Evolutionary conservation across 1,140 invertebrate genomes (phyloP), one percentile per base, ranked within the genome.

Genomic region (Parapsyche elsis): DNA sequence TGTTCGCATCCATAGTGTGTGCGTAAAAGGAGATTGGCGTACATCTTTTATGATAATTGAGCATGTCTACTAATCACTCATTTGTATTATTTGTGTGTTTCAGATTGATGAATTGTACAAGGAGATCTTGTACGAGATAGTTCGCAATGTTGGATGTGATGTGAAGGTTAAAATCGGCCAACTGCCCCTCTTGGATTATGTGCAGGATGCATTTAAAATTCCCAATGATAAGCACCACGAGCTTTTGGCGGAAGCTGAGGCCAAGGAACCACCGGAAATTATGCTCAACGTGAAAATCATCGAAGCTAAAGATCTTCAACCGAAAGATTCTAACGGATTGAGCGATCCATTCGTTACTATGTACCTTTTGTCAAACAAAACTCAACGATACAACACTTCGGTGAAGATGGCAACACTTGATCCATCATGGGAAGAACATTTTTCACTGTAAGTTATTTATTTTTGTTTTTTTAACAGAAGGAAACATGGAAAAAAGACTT

Each of bases 371-470:
- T 95, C 94, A 10, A 92, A 92, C 80, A 90, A 92, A 0, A 92
- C 93, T 0, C 92, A 93, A 84, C 91, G 94, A 82, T 95, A 95
- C 84, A 96, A 95, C 81, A 98, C 97, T 16, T 95, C 95, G 9
- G 97, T 99, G 0, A 98, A 98, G 88, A 90, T 93, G 5, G 92
- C 91, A 81, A 98, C 97, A 0, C 89, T 99, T 4, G 94, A 94
- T 88, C 98, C 98, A 0, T 88, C 93, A 19, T 99, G 98, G 97
- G 97, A 98, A 86, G 97, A 99, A 89, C 95, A 97, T 89, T 99
- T 99, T 88, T 95, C 96, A 86, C 92, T 99, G 97, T 98, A 90
- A 95, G 96, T 67, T 61, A 19, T 61, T 67, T 94, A 84, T 77
- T 38, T 38, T 59, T 9, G 16, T 59, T 59, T 59, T 10, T 59